phyloP scores from a whole-genome alignment of 2,797 vertebrate species.

The Lates japonicus region DNA sequence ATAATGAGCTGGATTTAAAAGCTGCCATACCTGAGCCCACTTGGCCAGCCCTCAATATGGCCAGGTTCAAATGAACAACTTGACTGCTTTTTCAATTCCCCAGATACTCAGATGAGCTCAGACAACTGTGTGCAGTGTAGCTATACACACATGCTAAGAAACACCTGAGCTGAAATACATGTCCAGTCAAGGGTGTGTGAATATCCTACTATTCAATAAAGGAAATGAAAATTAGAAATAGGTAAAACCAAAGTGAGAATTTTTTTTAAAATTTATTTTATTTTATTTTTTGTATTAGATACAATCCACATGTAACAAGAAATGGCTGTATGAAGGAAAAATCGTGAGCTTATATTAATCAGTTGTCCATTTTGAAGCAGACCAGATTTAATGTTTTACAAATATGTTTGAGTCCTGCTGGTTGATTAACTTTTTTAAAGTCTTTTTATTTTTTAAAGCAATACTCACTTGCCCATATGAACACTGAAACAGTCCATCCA shows the following conservation, averaged over 20 bases:
- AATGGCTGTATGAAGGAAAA: not conserved
- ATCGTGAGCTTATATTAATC: not conserved
- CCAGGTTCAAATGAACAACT: conserved; percentile 75
- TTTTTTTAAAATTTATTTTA: not conserved
- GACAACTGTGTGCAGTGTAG: not conserved
- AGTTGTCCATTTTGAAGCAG: no score
- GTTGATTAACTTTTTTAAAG: no score
- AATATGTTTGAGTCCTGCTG: no score
- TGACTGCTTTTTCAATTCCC: conserved; percentile 72
- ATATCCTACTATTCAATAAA: not conserved
- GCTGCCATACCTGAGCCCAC: conserved; percentile 74
- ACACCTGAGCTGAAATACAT: conserved; percentile 2
- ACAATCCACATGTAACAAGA: not conserved
- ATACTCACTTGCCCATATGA: no score
- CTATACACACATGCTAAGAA: conserved; percentile 4
- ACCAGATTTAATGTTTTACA: no score
- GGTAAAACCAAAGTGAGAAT: not conserved
- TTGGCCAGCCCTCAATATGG: conserved; percentile 77
- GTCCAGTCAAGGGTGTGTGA: not conserved
- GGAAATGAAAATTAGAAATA: not conserved
- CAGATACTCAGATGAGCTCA: conserved; percentile 53
- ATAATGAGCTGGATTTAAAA: conserved; percentile 84
- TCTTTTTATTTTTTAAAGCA: no score
- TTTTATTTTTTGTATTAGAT: not conserved
- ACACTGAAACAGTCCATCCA: no score